A percentile compares a stretch with the other conserved stretches of the same genome.
These are phyloP conservation scores for Grallaria varia DNA, from an alignment of 2,113 vertebrate species.

Conservation along the genomic window DNA sequence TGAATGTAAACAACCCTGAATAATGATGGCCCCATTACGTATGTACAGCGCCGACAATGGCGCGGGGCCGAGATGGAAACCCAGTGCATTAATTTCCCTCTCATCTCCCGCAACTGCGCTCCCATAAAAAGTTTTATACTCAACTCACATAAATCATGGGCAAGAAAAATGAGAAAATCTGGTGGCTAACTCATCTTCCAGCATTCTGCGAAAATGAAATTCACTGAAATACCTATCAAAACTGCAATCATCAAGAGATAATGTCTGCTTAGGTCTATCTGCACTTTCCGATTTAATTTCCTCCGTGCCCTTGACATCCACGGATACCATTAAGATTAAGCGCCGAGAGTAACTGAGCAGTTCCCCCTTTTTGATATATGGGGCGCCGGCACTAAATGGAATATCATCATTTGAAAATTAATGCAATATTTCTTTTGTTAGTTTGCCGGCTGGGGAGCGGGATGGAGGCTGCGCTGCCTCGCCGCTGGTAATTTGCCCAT, in stretches of 20 bases:
- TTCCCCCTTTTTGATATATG: conserved; percentile 93
- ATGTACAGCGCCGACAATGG: conserved; percentile 87
- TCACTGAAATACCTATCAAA: conserved; percentile 99
- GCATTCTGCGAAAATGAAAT: conserved; percentile 99
- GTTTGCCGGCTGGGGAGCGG: conserved; percentile 77
- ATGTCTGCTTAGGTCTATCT: conserved; percentile 99
- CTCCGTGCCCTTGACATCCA: conserved; percentile 99
- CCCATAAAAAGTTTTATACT: conserved; percentile 96
- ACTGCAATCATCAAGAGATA: conserved; percentile 99
- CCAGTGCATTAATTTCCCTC: conserved; percentile 90
- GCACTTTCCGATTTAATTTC: conserved; percentile 99
- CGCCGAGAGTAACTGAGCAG: conserved; percentile 93
- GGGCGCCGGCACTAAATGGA: conserved; percentile 91
- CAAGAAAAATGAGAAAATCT: conserved; percentile 99
- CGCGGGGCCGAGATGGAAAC: conserved; percentile 83
- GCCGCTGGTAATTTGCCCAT: too few relatives aligned
- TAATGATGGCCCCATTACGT: conserved; percentile 92
- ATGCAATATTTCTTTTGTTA: conserved; percentile 99
- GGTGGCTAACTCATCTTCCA: conserved; percentile 98
- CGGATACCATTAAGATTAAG: conserved; percentile 99
- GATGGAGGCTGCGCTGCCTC: conserved; percentile 49
- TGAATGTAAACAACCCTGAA: conserved; percentile 99
- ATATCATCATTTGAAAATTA: conserved; percentile 99
- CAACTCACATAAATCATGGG: conserved; percentile 99
- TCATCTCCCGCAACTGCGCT: conserved; percentile 83